Evolutionary conservation across 2,113 vertebrate genomes (phyloP), one percentile per base, ranked within the genome.

Genomic region (Campylorhamphus procurvoides): DNA sequence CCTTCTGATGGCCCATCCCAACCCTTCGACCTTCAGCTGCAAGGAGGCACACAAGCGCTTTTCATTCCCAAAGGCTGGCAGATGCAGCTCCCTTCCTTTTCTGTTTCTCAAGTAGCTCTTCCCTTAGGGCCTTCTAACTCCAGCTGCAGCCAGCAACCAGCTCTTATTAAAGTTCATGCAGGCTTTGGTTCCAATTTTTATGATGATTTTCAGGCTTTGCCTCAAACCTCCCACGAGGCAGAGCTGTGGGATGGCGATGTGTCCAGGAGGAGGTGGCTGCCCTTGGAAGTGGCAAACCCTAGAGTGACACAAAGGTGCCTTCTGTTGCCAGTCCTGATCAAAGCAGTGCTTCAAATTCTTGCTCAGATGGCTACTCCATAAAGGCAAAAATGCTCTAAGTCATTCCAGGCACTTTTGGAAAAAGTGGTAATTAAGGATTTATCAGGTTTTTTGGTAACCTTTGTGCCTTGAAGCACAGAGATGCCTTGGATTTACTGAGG

Each of bases 1-100:
- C 33, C 25, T 55, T 73, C 35, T 0, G 1, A 63, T 5, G 19
- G 53, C 2, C 0, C 0, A 1, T 68, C 63, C 31, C 74, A 89
- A 29, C 62, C 78, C 78, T 78, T 39, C 1, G 8, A 87, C 82
- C 92, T 85, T 37, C 62, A 74, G 73, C 91, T 69, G 58, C 10
- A 1, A 64, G 92, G 62, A 37, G 84, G 35, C 78, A 73, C 90
- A 76, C 31, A 69, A 64, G 18, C 6, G 0, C 90, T 79, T 85
- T 83, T 96, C 85, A 85, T 93, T 74, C 80, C 79, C n/a, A 0
- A 31, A 40, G 52, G 39, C 84, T 72, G 81, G 39, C 3, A 0
- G 29, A 39, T 47, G 53, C 55, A 39, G 27, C 40, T 89, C 69
- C 71, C 75, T 87, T 90, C 71, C 87, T 82, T 52, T 82, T 27